Evolutionary conservation across 2,888 invertebrate species (phyloP), one percentile per base, ranked within the genome.

Genomic region (Drosophila crucigera): DNA sequence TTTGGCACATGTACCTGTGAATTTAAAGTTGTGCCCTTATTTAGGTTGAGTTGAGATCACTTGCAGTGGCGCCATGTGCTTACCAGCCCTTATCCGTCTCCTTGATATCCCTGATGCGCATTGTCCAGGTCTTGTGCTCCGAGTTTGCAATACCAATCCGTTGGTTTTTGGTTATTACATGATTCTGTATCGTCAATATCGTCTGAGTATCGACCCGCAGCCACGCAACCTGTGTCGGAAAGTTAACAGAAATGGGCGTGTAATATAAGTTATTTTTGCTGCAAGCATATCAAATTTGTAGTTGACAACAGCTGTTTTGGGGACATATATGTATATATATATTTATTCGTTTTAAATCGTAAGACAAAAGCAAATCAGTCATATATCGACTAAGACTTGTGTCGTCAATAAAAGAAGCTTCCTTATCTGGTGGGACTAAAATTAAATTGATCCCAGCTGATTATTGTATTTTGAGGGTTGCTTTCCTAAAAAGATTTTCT

Each of bases 141-240:
- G 96, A 96, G 93, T 96, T 96, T 52, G 95, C 95, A 69, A 97
- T 96, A 75, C 95, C 96, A 88, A 98, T 96, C 73, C 97, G 95
- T 93, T 97, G 97, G 93, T 97, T 97, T 94, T 97, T 97, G 53
- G 97, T 98, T 92, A 98, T 97, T 82, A 97, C 97, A 94, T 97
- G 97, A 82, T 95, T 96, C 67, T 97, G 97, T 86, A 98, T 97
- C 10, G 97, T 97, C 70, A 98, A 94, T 85, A 98, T 97, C 0
- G 97, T 97, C 92, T 98, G 97, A 2, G 97, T 97, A 94, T 97
- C 97, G 35, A 93, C 93, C 73, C 93, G 91, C 73, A 93, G 90
- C 93, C 93, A 93, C 90, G 93, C 93, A 47, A 93, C 93, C 93
- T 93, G 78, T 41, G 74, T 35, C 80, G 35, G 67, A 68, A 49